phyloP scores from a whole-genome alignment of 2,888 invertebrate genomes.

The Lochmaea crataegi region DNA sequence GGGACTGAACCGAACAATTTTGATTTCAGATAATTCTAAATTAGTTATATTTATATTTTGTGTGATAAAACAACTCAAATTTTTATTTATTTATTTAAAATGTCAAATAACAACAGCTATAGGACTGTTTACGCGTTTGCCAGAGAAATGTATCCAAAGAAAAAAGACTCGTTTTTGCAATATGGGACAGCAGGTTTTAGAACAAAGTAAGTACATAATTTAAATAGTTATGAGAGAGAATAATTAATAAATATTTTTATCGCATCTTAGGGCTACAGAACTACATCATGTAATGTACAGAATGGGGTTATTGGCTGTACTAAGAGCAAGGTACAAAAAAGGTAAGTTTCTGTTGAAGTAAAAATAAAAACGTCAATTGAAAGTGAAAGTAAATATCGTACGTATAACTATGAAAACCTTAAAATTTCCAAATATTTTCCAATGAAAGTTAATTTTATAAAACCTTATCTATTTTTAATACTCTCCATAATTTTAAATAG shows the following conservation, averaged over 20 bases:
- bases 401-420: not conserved
- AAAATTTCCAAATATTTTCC: not conserved
- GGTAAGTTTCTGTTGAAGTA: conserved; percentile 67
- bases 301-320: conserved; percentile 91
- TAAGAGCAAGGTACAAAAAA: conserved; percentile 85
- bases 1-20: conserved; percentile 29
- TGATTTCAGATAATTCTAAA: conserved; percentile 23
- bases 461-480: not conserved
- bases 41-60: conserved; percentile 28
- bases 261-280: conserved; percentile 77
- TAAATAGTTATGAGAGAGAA: conserved; percentile 36
- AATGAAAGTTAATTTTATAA: not conserved
- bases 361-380: conserved; percentile 23
- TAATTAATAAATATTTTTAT: conserved; percentile 35
- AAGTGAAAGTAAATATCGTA: conserved; percentile 27
- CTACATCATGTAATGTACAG: conserved; percentile 94
- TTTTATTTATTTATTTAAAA: conserved; percentile 35
- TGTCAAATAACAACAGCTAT: conserved; percentile 57
- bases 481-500: not conserved
- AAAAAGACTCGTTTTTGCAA: conserved; percentile 73
- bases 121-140: conserved; percentile 82
- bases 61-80: conserved; percentile 26
- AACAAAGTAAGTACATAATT: conserved; percentile 71
- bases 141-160: conserved; percentile 82
- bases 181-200: conserved; percentile 91